phyloP scores from a whole-genome alignment of 1,140 invertebrate genomes.

The Saccostrea cuccullata region DNA sequence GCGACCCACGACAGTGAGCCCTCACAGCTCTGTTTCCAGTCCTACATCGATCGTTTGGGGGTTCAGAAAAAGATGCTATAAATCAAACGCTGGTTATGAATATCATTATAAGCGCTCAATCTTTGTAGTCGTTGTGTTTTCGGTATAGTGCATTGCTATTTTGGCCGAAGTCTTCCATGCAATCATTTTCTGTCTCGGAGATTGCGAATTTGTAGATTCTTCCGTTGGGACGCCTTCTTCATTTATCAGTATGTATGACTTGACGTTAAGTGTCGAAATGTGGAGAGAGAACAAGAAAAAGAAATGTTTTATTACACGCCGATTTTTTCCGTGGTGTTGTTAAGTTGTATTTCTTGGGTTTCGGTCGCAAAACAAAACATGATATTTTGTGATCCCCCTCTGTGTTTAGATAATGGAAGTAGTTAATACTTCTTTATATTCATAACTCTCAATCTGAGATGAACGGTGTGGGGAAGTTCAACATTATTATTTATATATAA shows the following conservation, averaged over 20 bases:
- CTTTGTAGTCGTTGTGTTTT: not conserved
- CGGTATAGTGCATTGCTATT: not conserved
- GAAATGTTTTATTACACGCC: slow-evolving; percentile 12
- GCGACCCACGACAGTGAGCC: not conserved
- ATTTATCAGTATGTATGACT: not conserved
- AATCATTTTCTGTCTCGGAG: slow-evolving; percentile 14
- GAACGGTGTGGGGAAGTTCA: not conserved
- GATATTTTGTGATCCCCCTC: slow-evolving; percentile 14
- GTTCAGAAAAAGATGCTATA: slow-evolving; percentile 25
- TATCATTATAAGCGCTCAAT: slow-evolving; percentile 29
- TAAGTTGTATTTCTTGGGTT: slow-evolving; percentile 25
- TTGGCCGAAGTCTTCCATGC: slow-evolving; percentile 6
- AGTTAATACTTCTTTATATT: slow-evolving; percentile 22
- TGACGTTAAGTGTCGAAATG: slow-evolving; percentile 27
- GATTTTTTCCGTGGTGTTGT: not conserved
- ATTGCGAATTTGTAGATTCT: slow-evolving; percentile 28
- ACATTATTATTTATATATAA: slow-evolving; percentile 36
- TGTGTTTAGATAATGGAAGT: slow-evolving; percentile 25
- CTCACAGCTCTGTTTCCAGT: not conserved
- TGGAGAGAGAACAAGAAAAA: slow-evolving; percentile 35
- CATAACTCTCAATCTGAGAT: not conserved
- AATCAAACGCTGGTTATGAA: slow-evolving; percentile 31
- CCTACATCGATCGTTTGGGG: not conserved
- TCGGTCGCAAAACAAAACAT: not conserved
- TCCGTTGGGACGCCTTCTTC: slow-evolving; percentile 31